Conservation (phyloP, 1,140 invertebrate genomes). For the Nomia melanderi region DNA sequence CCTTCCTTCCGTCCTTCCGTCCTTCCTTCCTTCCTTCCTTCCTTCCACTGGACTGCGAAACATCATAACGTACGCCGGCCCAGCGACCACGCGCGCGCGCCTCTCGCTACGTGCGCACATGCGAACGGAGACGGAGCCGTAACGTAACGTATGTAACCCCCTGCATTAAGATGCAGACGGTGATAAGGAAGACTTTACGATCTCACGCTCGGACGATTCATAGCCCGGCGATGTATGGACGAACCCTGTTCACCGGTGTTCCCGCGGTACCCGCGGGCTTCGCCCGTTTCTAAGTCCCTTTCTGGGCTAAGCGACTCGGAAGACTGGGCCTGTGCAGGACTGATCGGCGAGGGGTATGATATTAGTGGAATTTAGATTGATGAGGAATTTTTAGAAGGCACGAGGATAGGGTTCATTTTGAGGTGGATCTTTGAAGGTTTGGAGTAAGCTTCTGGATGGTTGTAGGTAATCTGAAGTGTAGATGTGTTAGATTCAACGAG, state of each 20-base stretch:
- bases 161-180: slow-evolving; percentile 79
- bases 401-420: too few relatives aligned
- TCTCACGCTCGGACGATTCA: slow-evolving; percentile 81
- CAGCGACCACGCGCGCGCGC: slow-evolving; percentile 30
- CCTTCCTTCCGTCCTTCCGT: slow-evolving; percentile 3
- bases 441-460: too few relatives aligned
- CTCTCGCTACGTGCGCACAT: slow-evolving; percentile 47
- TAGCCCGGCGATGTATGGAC: slow-evolving; percentile 76
- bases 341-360: slow-evolving; percentile 31
- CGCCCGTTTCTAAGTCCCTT: not conserved
- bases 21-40: slow-evolving; percentile 7
- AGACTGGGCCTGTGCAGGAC: not conserved
- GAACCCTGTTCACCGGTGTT: slow-evolving; percentile 75
- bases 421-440: too few relatives aligned
- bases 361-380: too few relatives aligned
- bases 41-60: slow-evolving; percentile 37
- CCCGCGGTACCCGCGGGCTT: slow-evolving; percentile 44
- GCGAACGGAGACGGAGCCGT: slow-evolving; percentile 58
- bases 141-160: slow-evolving; percentile 72
- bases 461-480: too few relatives aligned
- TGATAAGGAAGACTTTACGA: slow-evolving; percentile 80
- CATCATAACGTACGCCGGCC: slow-evolving; percentile 43
- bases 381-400: too few relatives aligned
- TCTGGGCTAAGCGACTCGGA: not conserved
- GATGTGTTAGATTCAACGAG: too few relatives aligned